Base-by-base conservation (phyloP, 1,140 invertebrate genomes). In the Chironomus striatipennis region DNA sequence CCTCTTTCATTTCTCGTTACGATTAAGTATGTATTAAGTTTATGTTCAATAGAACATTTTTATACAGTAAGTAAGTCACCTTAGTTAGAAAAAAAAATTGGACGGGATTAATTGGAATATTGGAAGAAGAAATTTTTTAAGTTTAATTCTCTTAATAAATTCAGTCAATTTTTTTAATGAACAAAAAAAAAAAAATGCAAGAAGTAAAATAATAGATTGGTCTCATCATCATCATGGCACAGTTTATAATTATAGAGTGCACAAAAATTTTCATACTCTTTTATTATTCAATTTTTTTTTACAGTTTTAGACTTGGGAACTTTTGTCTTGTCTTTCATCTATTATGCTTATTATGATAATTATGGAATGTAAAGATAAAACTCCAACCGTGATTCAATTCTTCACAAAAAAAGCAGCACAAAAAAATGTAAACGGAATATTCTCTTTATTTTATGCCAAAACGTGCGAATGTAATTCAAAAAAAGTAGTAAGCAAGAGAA, bases 281-380 rank as follows among this genome's bases (percentile, higher is more conserved):
- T 57, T 57, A 15, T 57, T 34, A 34, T 34, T 34, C n/a, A n/a
- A 34, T 34, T 34, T 57, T 57, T 57, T 57, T 57, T 57, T 57
- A 57, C 47, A 57, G 47, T 57, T 57, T 57, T 57, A 57, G 24
- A 57, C 47, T 57, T 57, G 47, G 47, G 47, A 57, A 57, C 12
- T 57, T 57, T 47, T 47, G 12, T 57, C 15, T 57, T 57, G 47
- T 57, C 47, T 57, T 57, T 57, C n/a, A n/a, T 57, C 24, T 34
- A 34, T 34, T 34, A 34, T 34, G 9, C 15, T 47, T 47, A 47
- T 47, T 47, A 57, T 57, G n/a, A 57, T 57, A 15, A 57, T 57
- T 57, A 57, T 57, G 47, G 47, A 57, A 57, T 57, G 47, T 57
- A 57, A 34, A 34, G 24, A 34, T 34, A 34, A 34, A 34, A 34